phyloP scores from a whole-genome alignment of 2,113 vertebrate genomes.

The Oryzias curvinotus region DNA sequence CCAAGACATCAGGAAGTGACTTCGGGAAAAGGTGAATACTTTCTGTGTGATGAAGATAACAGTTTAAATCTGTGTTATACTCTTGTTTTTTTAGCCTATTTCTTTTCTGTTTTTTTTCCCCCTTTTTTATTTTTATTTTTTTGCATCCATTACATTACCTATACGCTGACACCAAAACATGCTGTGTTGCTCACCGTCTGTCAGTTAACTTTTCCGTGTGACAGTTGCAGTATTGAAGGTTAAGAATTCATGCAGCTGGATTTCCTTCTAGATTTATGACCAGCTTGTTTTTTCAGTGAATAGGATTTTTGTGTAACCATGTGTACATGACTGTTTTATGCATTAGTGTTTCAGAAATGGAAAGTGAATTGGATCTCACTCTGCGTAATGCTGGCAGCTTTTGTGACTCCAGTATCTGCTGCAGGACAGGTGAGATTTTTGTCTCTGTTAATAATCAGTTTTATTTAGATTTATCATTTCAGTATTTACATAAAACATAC shows the following conservation, averaged over 20 bases:
- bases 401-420: constrained; percentile 40
- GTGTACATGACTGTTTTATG: neutral
- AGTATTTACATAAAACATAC: neutral
- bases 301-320: neutral
- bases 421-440: constrained; percentile 37
- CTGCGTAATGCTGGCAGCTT: constrained; percentile 19
- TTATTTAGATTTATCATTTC: too few species aligned
- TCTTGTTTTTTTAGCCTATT: neutral
- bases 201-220: too few species aligned
- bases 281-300: neutral
- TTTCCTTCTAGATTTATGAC: too few species aligned
- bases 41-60: constrained; percentile 38
- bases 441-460: neutral
- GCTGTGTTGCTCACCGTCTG: too few species aligned
- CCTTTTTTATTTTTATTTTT: too few species aligned
- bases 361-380: constrained; percentile 39
- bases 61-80: neutral
- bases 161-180: too few species aligned
- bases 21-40: neutral
- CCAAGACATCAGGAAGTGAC: constrained; percentile 49
- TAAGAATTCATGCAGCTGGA: too few species aligned
- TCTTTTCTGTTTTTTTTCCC: neutral
- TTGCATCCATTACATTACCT: too few species aligned
- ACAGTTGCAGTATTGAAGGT: too few species aligned
- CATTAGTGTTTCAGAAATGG: constrained; percentile 75